phyloP scores from a whole-genome alignment of 53 echinoderm and acorn worm species.

The Actinopyga echinites region DNA sequence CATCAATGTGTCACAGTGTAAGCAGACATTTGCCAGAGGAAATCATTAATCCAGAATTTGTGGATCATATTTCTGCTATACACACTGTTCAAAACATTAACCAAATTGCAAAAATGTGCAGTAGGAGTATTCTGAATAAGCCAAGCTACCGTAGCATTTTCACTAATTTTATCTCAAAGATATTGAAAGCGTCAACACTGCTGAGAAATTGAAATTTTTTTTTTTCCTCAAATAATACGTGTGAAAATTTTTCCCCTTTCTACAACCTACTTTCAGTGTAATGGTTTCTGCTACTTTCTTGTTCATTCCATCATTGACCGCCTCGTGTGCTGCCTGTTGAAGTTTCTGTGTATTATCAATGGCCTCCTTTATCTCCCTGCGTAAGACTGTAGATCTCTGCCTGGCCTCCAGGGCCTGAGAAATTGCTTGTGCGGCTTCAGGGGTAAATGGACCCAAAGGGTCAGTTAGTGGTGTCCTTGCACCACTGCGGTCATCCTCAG shows the following conservation, averaged over 20 bases:
- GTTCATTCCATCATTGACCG: conserved; percentile 88
- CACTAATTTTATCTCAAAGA: too few species aligned
- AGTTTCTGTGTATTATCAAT: conserved; percentile 89
- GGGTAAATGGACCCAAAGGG: conserved; percentile 91
- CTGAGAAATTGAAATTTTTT: not conserved
- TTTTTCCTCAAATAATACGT: not conserved
- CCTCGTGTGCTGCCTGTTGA: conserved; percentile 79
- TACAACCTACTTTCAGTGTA: conserved; percentile 74
- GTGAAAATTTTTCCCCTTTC: not conserved
- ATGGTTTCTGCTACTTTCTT: conserved; percentile 94
- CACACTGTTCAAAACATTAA: too few species aligned
- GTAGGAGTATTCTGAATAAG: too few species aligned
- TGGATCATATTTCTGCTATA: too few species aligned
- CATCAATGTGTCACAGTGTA: too few species aligned
- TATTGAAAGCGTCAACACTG: too few species aligned
- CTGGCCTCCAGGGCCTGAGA: conserved; percentile 94
- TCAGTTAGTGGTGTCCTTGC: conserved; percentile 63
- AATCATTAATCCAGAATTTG: too few species aligned
- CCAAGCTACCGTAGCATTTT: too few species aligned
- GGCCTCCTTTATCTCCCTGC: conserved; percentile 87
- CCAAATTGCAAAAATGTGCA: too few species aligned
- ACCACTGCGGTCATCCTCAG: conserved; percentile 24
- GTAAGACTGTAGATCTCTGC: conserved; percentile 71
- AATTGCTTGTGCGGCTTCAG: conserved; percentile 89
- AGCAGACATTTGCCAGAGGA: too few species aligned